Base-by-base conservation (phyloP, 2,797 vertebrate genomes). In the Tinamus major region DNA sequence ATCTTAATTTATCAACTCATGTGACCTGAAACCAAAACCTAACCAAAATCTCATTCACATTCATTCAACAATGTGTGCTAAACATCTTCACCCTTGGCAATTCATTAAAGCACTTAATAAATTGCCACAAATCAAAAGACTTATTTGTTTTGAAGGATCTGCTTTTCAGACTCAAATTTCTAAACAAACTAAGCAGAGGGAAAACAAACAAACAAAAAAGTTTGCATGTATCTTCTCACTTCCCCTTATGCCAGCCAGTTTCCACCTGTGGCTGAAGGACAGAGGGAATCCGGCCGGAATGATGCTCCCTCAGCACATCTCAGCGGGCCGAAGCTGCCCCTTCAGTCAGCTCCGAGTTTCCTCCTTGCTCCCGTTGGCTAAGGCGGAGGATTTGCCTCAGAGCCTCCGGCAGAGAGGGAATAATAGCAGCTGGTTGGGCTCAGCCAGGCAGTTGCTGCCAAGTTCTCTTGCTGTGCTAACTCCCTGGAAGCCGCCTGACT, bases 371-470 rank as follows among this genome's bases (percentile, higher is more conserved):
- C 46, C 49, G 24, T 20, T 62, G 48, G 19, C 48, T 75, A 31
- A 85, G 33, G 1, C 27, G 55, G 63, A 35, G 49, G 49, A 48
- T 51, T 71, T 79, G 62, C 70, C 51, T 64, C 27, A 6, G 11
- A 91, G 33, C 41, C 42, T 68, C 24, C 8, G 9, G 31, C 39
- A 46, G 29, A 77, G 23, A 68, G 37, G 13, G 7, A 55, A 8
- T 3, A 6, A n/a, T 7, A 65, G 2, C 37, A 53, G 58, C 39
- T 4, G 8, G 29, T 8, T 0, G 0, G 14, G 15, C 42, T 79
- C 70, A 79, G 41, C 37, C 5, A 65, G 51, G 24, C 72, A 68
- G 55, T 29, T 65, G 5, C 18, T 65, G 41, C 46, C 46, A 49
- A 42, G n/a, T 77, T 27, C 33, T 39, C 26, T 41, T 41, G 7